phyloP scores from a whole-genome alignment of 2,888 invertebrate genomes.

The Coenonympha arcania region DNA sequence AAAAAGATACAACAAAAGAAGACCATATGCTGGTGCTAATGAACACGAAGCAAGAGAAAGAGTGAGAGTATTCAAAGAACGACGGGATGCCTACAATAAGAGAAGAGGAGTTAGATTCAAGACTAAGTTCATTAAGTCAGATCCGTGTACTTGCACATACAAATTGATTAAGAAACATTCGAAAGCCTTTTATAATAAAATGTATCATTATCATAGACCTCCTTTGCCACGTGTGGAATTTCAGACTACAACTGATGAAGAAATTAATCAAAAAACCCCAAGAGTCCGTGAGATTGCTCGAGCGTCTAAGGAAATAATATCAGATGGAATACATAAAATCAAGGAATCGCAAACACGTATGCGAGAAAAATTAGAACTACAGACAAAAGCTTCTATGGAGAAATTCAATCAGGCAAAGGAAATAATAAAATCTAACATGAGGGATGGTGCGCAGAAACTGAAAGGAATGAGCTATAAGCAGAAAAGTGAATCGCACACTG shows the following conservation, averaged over 20 bases:
- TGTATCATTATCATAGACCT: constrained; percentile 16
- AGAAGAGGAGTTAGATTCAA: constrained; percentile 31
- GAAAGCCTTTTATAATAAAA: constrained; percentile 28
- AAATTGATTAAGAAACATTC: constrained; percentile 34
- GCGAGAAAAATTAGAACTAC: constrained; percentile 23
- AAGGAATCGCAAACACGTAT: constrained; percentile 28
- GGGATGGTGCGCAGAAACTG: constrained; percentile 7
- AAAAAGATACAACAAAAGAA: constrained; percentile 29
- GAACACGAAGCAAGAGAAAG: constrained; percentile 25
- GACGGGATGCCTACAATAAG: constrained; percentile 24
- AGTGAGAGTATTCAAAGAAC: constrained; percentile 4
- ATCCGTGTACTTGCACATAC: constrained; percentile 45
- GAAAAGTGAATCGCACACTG: not conserved
- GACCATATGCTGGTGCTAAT: constrained; percentile 18
- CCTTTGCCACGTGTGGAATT: constrained; percentile 15
- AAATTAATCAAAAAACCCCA: constrained; percentile 22
- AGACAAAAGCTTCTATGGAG: constrained; percentile 24
- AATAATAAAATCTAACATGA: constrained; percentile 25
- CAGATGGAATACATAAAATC: constrained; percentile 29
- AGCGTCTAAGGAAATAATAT: constrained; percentile 30
- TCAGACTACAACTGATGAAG: constrained; percentile 8
- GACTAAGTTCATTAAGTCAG: constrained; percentile 44
- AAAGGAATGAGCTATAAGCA: not conserved
- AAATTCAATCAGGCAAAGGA: constrained; percentile 28
- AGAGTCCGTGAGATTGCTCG: constrained; percentile 19